A percentile compares a stretch with the other conserved stretches of the same genome.
Conservation (phyloP, 2,888 invertebrate genomes). For the Hirtodrosophila histrioides region DNA sequence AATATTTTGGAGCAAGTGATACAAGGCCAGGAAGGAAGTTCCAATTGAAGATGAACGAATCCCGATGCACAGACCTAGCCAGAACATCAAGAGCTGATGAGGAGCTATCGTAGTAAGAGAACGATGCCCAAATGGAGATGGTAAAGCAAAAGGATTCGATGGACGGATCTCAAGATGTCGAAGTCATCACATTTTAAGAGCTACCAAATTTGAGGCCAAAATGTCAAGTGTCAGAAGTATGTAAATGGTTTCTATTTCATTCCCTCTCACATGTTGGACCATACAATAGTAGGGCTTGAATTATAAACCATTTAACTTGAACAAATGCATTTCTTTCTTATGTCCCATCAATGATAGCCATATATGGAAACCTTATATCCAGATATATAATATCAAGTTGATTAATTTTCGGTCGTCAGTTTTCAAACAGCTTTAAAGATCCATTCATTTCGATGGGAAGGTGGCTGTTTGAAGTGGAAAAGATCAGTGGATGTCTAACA, state of each 20-base stretch:
- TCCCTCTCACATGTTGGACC: conserved; percentile 3
- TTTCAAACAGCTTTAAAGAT: no score
- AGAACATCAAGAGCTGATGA: no score
- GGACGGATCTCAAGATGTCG: conserved; percentile 6
- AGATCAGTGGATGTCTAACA: no score
- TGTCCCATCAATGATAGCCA: no score
- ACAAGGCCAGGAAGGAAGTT: conserved; percentile 14
- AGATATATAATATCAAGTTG: no score
- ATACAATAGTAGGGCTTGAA: neutral
- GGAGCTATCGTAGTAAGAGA: neutral
- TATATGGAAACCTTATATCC: no score
- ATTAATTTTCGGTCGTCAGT: no score
- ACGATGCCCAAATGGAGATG: neutral
- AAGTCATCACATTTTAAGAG: conserved; percentile 1
- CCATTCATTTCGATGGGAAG: no score
- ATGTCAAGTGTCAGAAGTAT: neutral
- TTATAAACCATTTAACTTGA: neutral
- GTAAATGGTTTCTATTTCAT: neutral
- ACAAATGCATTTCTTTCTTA: no score
- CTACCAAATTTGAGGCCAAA: conserved; percentile 4
- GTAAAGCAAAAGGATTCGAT: neutral
- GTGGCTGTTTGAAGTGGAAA: no score
- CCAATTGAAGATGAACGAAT: conserved; percentile 10
- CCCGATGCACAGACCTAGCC: neutral
- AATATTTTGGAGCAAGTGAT: conserved; percentile 35